Percentiles rank a stretch among this genome's conserved stretches.
Conservation (phyloP, 2,888 invertebrate species). For the Tenthredo distinguenda region DNA sequence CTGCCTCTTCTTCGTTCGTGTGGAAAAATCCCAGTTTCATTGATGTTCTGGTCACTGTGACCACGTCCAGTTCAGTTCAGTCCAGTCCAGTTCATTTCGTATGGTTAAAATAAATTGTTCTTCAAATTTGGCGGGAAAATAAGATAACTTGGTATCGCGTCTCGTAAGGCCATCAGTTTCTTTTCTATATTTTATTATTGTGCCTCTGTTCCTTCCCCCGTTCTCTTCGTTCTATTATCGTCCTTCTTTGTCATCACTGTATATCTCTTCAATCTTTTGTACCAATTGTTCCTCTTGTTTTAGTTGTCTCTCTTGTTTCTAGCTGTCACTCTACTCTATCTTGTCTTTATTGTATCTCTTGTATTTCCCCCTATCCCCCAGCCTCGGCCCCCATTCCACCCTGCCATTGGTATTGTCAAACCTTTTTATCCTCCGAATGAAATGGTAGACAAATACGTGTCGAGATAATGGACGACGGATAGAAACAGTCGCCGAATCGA, state of each 20-base stretch:
- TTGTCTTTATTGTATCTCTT: constrained; percentile 50
- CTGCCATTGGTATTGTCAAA: not conserved
- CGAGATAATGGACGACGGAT: constrained; percentile 26
- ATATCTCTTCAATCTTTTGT: constrained; percentile 45
- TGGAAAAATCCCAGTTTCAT: constrained; percentile 16
- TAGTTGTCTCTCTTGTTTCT: constrained; percentile 48
- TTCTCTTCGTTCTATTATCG: constrained; percentile 33
- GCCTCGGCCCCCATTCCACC: not conserved
- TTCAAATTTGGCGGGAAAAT: constrained; percentile 18
- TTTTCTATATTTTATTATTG: constrained; percentile 12
- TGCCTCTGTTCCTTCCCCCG: not conserved
- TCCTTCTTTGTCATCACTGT: constrained; percentile 20
- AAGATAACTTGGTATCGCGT: not conserved
- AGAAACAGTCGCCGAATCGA: constrained; percentile 46
- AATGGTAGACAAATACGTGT: constrained; percentile 44
- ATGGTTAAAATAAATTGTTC: not conserved
- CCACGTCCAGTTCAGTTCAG: not conserved
- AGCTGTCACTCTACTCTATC: constrained; percentile 51
- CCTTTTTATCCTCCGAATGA: constrained; percentile 26
- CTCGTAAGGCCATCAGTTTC: not conserved
- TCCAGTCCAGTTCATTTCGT: not conserved
- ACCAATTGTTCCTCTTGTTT: constrained; percentile 37
- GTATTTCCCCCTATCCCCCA: not conserved
- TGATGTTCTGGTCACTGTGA: not conserved
- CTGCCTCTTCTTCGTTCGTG: constrained; percentile 36